Percentiles rank a stretch among this genome's conserved stretches.
phyloP scores from a whole-genome alignment of 1,140 invertebrate genomes.

The Pogonognathellus flavescens region DNA sequence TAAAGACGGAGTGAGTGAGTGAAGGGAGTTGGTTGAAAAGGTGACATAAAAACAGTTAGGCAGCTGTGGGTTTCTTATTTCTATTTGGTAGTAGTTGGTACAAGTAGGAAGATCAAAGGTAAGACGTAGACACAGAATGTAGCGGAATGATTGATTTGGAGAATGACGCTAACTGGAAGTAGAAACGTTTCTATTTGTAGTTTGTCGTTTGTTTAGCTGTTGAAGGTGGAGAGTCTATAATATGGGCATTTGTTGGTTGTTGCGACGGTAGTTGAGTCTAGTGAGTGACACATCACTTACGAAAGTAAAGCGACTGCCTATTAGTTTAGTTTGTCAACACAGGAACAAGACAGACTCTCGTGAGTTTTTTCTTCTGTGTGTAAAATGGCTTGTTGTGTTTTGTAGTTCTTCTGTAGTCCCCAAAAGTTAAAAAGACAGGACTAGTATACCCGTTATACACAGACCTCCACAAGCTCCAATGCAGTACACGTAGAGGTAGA shows the following conservation, averaged over 20 bases:
- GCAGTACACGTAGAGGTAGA: no score
- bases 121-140: background rate
- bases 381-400: background rate
- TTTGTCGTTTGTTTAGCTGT: background rate
- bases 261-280: background rate
- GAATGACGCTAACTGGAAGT: conserved; percentile 21
- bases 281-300: conserved; percentile 49
- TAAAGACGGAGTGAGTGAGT: background rate
- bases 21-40: background rate
- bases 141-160: conserved; percentile 36
- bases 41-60: background rate
- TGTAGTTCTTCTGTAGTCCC: no score
- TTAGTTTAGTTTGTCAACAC: conserved; percentile 37
- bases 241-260: background rate
- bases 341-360: conserved; percentile 6
- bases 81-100: background rate
- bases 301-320: conserved; percentile 18
- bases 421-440: no score
- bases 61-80: background rate
- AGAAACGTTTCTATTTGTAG: background rate
- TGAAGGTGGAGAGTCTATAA: background rate
- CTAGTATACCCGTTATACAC: no score
- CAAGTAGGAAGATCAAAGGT: conserved; percentile 11
- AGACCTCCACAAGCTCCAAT: no score
- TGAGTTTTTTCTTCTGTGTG: background rate